Evolutionary conservation across 2,888 invertebrate species (phyloP), one percentile per base, ranked within the genome.

Genomic region (Gymnosoma rotundatum): DNA sequence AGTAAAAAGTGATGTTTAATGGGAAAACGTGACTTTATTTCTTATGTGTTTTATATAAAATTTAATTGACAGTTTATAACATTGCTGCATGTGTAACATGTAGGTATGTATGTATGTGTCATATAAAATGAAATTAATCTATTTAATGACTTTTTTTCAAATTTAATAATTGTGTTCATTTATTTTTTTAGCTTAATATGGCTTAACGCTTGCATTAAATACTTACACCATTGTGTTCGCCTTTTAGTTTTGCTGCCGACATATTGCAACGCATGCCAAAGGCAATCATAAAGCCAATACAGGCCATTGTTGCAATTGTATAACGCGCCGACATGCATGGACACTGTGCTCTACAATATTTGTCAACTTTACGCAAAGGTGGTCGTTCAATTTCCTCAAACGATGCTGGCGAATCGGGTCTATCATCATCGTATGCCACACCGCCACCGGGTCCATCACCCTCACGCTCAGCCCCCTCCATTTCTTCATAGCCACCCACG

Each of bases 201-300:
- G 63, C 52, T 63, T 76, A 10, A 60, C 16, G 50, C 7, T 61
- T 25, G 3, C 36, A 52, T 88, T 2, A 7, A 48, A 52, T 64
- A 89, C 94, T 94, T 89, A 95, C 95, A 88, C 93, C 93, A 87
- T 92, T 92, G 82, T 94, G 94, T 87, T 95, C 95, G 91, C 96
- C 94, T 91, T 96, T 95, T 79, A 98, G 94, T 92, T 98, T 98
- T 63, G 99, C 99, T 93, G 99, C 98, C 74, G 99, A 98, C 97
- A 99, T 97, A 93, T 99, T 99, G 93, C 98, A 99, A 79, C 99
- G 95, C 95, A 99, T 99, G 20, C 99, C 99, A 90, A 98, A 98
- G 92, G 97, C 97, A 90, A 98, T 98, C 92, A 98, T 95, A 93
- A 98, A 98, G 76, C 98, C 97, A 90, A 97, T 91, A 91, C 97